Evolutionary conservation across 2,888 invertebrate genomes (phyloP).

Genomic region (Aspidiotus rigidus): DNA sequence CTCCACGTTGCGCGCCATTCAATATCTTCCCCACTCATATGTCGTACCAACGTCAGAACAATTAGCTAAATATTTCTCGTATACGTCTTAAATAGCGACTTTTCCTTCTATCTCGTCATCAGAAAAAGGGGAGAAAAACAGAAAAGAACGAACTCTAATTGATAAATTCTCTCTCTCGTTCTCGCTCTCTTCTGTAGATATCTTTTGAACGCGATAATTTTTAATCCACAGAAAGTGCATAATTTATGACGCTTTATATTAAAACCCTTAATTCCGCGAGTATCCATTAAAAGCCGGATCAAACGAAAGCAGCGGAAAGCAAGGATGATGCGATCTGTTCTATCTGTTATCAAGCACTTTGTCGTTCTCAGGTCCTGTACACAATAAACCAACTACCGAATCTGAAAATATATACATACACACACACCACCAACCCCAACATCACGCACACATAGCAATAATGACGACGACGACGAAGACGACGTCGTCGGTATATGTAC

Average conservation of each 20-base stretch:
- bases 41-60: too few relatives aligned
- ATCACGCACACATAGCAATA: conserved; percentile 18
- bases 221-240: conserved; percentile 29
- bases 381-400: conserved; percentile 30
- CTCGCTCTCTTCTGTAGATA: neutral
- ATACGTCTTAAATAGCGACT: neutral
- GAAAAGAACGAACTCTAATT: conserved; percentile 7
- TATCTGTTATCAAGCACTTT: conserved; percentile 34
- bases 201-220: conserved; percentile 27
- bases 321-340: conserved; percentile 33
- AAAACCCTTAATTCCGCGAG: conserved; percentile 31
- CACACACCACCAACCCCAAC: conserved; percentile 22
- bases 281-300: conserved; percentile 34
- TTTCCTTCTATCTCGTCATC: neutral
- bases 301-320: conserved; percentile 32
- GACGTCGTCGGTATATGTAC: conserved; percentile 20
- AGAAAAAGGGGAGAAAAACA: neutral
- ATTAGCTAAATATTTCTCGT: neutral
- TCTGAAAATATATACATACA: neutral
- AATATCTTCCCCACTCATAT: too few relatives aligned
- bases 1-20: too few relatives aligned
- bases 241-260: conserved; percentile 32
- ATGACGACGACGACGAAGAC: conserved; percentile 13
- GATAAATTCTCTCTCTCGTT: neutral
- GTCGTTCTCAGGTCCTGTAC: conserved; percentile 32